Percentiles rank a stretch among this genome's conserved stretches.
phyloP scores from a whole-genome alignment of 37 sponge, comb jelly and placozoan genomes.

The Tethya wilhelma region DNA sequence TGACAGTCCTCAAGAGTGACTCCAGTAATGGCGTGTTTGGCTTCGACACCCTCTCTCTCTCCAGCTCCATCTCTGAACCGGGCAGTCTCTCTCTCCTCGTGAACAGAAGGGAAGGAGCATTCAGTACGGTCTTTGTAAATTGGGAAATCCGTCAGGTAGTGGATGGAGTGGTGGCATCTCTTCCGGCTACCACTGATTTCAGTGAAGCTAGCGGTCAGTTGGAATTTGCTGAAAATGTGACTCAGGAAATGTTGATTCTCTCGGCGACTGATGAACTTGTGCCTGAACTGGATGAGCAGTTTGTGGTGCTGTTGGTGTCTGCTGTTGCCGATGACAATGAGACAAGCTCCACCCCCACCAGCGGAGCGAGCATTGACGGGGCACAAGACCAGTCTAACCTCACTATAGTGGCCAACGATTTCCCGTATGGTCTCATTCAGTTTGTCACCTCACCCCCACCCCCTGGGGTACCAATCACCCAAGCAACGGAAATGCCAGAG shows the following conservation, averaged over 20 bases:
- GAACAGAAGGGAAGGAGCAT: constrained; percentile 38
- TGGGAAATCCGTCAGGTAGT: constrained; percentile 44
- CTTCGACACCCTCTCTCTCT: constrained; percentile 36
- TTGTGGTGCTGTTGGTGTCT: constrained; percentile 47
- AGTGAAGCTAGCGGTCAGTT: constrained; percentile 36
- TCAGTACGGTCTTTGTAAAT: constrained; percentile 53
- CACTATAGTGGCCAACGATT: constrained; percentile 80
- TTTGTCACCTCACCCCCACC: constrained; percentile 53
- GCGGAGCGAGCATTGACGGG: constrained; percentile 72
- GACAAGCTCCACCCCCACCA: constrained; percentile 70
- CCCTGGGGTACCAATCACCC: constrained; percentile 47
- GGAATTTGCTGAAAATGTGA: constrained; percentile 43
- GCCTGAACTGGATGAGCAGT: constrained; percentile 75
- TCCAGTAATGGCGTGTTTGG: constrained; percentile 77
- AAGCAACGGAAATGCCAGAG: constrained; percentile 45
- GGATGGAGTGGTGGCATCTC: background rate
- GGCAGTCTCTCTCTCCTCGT: constrained; percentile 28
- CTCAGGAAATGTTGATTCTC: constrained; percentile 16
- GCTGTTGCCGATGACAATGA: constrained; percentile 54
- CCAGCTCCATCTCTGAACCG: constrained; percentile 22
- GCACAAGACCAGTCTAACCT: constrained; percentile 16
- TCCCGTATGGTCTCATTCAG: constrained; percentile 89
- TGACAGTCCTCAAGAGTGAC: constrained; percentile 79
- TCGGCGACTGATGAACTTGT: constrained; percentile 54
- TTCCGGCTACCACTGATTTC: constrained; percentile 56